Evolutionary conservation across 2,797 vertebrate species (phyloP), one percentile per base, ranked within the genome.

Genomic region (Dryobates pubescens): DNA sequence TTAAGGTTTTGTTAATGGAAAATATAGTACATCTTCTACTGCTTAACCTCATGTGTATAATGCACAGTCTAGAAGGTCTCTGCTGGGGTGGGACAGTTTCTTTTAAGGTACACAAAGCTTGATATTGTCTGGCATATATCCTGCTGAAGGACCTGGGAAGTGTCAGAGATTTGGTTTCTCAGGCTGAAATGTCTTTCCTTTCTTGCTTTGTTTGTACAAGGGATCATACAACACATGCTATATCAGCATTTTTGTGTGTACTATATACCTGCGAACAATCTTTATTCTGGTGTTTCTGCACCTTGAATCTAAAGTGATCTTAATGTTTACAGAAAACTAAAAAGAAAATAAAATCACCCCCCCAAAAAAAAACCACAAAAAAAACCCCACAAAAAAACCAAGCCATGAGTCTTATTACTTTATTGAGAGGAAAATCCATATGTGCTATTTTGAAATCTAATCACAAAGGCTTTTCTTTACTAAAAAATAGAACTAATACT

Each of bases 91-190:
- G 54, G 93, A 82, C 61, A 49, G 56, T 86, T 92, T 95, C 14
- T 78, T 14, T 26, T 53, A n/a, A 62, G 58, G 26, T 93, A 88
- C 47, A 95, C 94, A 92, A 90, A 94, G 18, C 59, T 85, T 77
- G 68, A 36, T 78, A 43, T n/a, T 87, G 69, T 94, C 89, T 95
- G 92, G 81, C 70, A 81, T 15, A 61, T 54, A 61, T 91, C 83
- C 72, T 88, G 56, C 69, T 75, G 86, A 62, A 81, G 75, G 62
- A 91, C 75, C 85, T 95, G 92, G 81, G 53, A 71, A 94, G 59
- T 77, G 34, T 93, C 95, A 89, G 26, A 76, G 82, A 19, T 57
- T 85, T 67, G 64, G 24, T 65, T 93, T 86, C 85, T 86, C 51
- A 32, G 58, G 19, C 54, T 90, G 79, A 64, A 47, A 20, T 51